Base-by-base conservation (phyloP, 1,140 invertebrate genomes). In the Diorhabda elongata region DNA sequence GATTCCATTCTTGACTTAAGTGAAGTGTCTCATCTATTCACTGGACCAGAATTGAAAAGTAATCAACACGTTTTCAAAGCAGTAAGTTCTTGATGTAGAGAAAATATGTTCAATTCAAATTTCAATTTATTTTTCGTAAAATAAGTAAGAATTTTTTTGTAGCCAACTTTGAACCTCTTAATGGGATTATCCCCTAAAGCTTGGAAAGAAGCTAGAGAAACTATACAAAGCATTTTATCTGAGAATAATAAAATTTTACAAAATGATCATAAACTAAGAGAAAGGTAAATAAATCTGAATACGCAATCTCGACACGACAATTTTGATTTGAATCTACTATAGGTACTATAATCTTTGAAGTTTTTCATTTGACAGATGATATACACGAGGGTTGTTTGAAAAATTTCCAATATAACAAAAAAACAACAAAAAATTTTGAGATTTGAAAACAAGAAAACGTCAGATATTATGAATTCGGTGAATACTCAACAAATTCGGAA, bases 1-100 rank as follows among this genome's bases (percentile, higher is more conserved):
- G 89, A 96, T 62, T 83, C 90, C 79, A 93, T 99, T 74, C 83
- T 99, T 64, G 95, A 98, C 80, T 81, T 99, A 61, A 88, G 85
- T 72, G 86, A 86, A 66, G 88, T 98, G 69, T 87, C 91, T 42
- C 87, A 95, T 80, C 81, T 98, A 61, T 97, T 98, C 82, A 84
- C 84, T 75, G 92, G 93, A 68, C 89, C 93, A 64, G 69, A 90
- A 61, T 81, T 98, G 70, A 85, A 84, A 66, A 81, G 83, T 59
- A 84, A 92, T 73, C 90, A 93, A 82, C 72, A 94, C 88, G 94
- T 96, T 26, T 97, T 96, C 82, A 84, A 88, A 70, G 70, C 90
- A 85, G 92, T 92, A 84, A 78, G 65, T 70, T 26, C 1, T 26
- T 26, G 26, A 26, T 26, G 58, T 66, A 45, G 57, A 61, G 45